phyloP scores from a whole-genome alignment of 2,888 invertebrate species.

The Chymomyza caudatula region DNA sequence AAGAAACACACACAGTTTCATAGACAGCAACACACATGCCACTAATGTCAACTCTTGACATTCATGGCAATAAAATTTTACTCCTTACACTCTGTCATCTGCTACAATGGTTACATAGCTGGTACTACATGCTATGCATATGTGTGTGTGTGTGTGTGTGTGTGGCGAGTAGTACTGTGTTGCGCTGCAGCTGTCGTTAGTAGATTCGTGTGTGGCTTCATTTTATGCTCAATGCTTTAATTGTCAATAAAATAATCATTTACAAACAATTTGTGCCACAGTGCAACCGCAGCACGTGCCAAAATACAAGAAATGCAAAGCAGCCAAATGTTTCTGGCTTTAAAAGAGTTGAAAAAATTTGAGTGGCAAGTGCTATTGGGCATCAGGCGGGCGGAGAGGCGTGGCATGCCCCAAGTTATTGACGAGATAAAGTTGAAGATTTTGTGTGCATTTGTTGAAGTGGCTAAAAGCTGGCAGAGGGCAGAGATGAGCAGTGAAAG shows the following conservation, averaged over 20 bases:
- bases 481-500: too few species aligned
- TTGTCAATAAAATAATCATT: conserved; percentile 70
- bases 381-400: background rate
- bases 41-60: conserved; percentile 58
- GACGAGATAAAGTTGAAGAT: conserved; percentile 72
- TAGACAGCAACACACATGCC: conserved; percentile 14
- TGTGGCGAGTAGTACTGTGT: background rate
- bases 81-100: conserved; percentile 39
- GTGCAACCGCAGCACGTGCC: conserved; percentile 65
- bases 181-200: conserved; percentile 1
- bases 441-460: conserved; percentile 69
- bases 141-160: background rate
- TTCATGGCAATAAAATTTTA: conserved; percentile 58
- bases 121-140: background rate
- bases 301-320: conserved; percentile 39
- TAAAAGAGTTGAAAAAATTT: background rate
- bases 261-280: conserved; percentile 47
- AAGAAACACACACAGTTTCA: background rate
- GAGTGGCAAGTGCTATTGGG: background rate
- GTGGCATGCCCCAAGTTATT: conserved; percentile 54
- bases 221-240: conserved; percentile 59
- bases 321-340: conserved; percentile 25
- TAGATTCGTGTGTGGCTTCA: conserved; percentile 38
- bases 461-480: conserved; percentile 40
- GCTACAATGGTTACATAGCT: conserved; percentile 11